Base-by-base conservation (phyloP, 2,888 invertebrate genomes). In the Andrena fulva region DNA sequence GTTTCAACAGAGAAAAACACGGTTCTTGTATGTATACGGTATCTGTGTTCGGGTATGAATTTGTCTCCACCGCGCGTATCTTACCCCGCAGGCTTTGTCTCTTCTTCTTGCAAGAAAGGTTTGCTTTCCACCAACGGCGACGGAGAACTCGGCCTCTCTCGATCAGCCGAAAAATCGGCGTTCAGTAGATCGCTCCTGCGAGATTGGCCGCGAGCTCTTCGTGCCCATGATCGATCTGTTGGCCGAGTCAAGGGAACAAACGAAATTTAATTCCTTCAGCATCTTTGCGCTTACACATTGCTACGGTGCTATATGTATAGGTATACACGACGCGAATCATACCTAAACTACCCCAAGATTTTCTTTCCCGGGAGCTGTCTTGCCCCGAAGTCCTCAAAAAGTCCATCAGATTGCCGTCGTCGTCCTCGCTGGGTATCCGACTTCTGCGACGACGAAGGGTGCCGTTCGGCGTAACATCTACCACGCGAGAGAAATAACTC, bases 401-500 rank as follows among this genome's bases (percentile, higher is more conserved):
- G 92, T 98, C 97, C 96, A 98, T 96, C n/a, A 98, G 94, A 24
- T 97, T 97, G 5, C 96, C 96, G 89, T 98, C 98, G 91, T 98
- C 97, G 90, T 97, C 97, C 92, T 97, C 97, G 4, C 96, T 96
- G 0, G 97, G 96, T 24, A 97, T 96, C 42, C 98, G 96, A 91
- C 98, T 97, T 89, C 98, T 95, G 62, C 98, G 95, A 50, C 98
- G 95, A 27, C 98, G 95, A 54, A 98, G 94, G 85, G 98, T 98
- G 48, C 98, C 98, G 85, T 97, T 98, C 16, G 98, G 98, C 4
- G 98, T 98, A 56, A 98, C 96, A 92, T 98, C 98, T 95, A 94
- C 77, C 79, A 77, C n/a, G 31, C 33, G 33, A 74, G 48, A 80
- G n/a, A 66, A 74, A 67, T 27, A 42, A 16, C 20, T 20, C 12